A percentile compares a stretch with the other conserved stretches of the same genome.
Conservation (phyloP, 30 jellyfish, hydroid and myxozoan genomes). For the Rhopilema esculentum region DNA sequence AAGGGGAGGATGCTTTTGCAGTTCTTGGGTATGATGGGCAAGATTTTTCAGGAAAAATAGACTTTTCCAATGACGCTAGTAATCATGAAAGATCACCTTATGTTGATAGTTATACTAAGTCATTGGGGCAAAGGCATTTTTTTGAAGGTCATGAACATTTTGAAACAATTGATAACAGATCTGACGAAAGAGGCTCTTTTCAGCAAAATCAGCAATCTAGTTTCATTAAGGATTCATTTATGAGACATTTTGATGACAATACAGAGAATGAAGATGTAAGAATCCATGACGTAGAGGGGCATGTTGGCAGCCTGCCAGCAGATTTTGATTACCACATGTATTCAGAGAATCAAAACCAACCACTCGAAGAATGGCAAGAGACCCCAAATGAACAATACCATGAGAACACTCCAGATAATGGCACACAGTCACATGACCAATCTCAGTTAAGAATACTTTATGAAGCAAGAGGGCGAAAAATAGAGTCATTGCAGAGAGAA, state of each 20-base stretch:
- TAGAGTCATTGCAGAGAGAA: conserved; percentile 67
- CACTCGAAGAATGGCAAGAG: background rate
- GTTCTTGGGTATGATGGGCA: background rate
- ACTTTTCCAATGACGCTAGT: background rate
- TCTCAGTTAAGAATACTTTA: conserved; percentile 81
- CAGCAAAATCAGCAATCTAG: background rate
- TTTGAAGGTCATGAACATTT: background rate
- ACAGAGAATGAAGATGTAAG: background rate
- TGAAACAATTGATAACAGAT: background rate
- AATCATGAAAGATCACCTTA: background rate
- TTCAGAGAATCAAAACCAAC: background rate
- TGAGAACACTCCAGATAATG: conserved; percentile 1
- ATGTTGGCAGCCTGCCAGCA: background rate
- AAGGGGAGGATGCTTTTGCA: background rate
- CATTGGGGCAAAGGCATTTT: background rate
- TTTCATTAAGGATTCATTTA: background rate
- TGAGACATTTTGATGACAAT: background rate
- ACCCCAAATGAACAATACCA: background rate
- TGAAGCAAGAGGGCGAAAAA: conserved; percentile 86
- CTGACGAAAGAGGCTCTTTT: background rate
- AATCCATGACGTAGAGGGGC: background rate
- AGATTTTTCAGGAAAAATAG: background rate
- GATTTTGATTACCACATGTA: background rate
- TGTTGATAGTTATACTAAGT: background rate
- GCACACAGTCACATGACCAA: background rate